A percentile compares a stretch with the other conserved stretches of the same genome.
These are phyloP conservation scores for Clarias batrachus DNA, from an alignment of 2,113 vertebrate genomes.

Conservation along the genomic window DNA sequence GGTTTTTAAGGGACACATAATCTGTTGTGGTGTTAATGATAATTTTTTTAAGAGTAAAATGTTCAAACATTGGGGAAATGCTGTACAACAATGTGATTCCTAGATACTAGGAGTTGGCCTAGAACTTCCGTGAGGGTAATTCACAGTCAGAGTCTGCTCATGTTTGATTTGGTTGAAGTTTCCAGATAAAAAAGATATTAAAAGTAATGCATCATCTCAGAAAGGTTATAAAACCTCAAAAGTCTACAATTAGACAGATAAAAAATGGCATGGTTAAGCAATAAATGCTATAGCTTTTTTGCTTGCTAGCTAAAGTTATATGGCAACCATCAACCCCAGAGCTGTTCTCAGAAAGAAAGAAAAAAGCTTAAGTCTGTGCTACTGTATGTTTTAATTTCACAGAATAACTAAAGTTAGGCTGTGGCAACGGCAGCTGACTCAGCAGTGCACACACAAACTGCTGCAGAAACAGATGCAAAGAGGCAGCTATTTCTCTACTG, in stretches of 20 bases:
- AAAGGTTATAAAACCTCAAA: neutral
- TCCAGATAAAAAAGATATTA: neutral
- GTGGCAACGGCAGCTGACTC: slow-evolving; percentile 14
- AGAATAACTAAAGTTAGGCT: neutral
- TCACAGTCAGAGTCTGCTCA: neutral
- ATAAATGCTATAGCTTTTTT: neutral
- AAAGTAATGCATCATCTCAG: neutral
- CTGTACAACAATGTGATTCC: neutral
- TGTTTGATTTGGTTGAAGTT: neutral
- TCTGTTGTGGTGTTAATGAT: neutral
- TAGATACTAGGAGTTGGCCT: neutral
- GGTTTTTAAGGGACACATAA: neutral
- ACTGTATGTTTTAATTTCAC: neutral
- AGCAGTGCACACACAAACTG: neutral
- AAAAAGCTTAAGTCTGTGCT: neutral
- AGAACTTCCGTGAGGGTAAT: neutral
- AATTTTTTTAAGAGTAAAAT: neutral
- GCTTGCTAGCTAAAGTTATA: neutral
- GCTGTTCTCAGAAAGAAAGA: neutral
- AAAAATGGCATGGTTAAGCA: neutral
- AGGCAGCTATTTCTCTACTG: neutral
- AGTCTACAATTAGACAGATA: neutral
- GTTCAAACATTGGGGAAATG: neutral
- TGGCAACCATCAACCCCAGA: neutral
- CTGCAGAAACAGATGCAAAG: neutral